These are phyloP conservation scores for Ceratoteleas bidentatus DNA, from an alignment of 1,140 invertebrate genomes.

Conservation along the genomic window DNA sequence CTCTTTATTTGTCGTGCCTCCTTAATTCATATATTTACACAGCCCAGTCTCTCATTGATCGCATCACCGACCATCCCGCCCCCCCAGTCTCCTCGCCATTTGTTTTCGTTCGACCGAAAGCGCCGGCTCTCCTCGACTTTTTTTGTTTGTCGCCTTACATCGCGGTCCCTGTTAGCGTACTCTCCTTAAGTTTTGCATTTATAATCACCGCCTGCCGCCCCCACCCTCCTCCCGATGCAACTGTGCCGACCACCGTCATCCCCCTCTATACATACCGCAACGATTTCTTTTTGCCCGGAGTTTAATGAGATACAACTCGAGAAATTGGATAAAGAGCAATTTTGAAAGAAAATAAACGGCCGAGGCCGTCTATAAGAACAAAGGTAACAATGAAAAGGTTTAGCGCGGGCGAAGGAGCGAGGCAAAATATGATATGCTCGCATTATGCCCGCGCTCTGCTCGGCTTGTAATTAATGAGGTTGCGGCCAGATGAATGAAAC, in stretches of 20 bases:
- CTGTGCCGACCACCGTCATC: conserved; percentile 59
- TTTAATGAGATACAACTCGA: conserved; percentile 80
- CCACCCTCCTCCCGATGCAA: conserved; percentile 56
- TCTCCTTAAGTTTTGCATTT: conserved; percentile 50
- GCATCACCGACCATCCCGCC: too few species aligned
- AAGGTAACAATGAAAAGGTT: conserved; percentile 60
- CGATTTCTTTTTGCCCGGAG: conserved; percentile 75
- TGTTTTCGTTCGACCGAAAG: conserved; percentile 25
- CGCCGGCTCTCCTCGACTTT: conserved; percentile 13
- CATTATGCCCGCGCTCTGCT: conserved; percentile 36
- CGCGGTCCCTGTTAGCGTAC: conserved; percentile 27
- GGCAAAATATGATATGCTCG: conserved; percentile 54
- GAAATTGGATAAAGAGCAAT: conserved; percentile 81
- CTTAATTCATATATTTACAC: conserved; percentile 56
- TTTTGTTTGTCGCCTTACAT: conserved; percentile 15
- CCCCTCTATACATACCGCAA: conserved; percentile 63
- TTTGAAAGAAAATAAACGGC: conserved; percentile 76
- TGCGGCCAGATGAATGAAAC: conserved; percentile 71
- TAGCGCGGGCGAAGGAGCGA: conserved; percentile 52
- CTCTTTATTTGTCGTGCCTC: conserved; percentile 45
- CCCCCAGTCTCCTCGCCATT: conserved; percentile 41
- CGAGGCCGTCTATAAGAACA: conserved; percentile 63
- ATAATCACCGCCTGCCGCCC: conserved; percentile 48
- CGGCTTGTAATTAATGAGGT: conserved; percentile 73
- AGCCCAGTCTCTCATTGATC: conserved; percentile 59